Base-by-base conservation (phyloP, 2,797 vertebrate genomes). In the Novumbra hubbsi region DNA sequence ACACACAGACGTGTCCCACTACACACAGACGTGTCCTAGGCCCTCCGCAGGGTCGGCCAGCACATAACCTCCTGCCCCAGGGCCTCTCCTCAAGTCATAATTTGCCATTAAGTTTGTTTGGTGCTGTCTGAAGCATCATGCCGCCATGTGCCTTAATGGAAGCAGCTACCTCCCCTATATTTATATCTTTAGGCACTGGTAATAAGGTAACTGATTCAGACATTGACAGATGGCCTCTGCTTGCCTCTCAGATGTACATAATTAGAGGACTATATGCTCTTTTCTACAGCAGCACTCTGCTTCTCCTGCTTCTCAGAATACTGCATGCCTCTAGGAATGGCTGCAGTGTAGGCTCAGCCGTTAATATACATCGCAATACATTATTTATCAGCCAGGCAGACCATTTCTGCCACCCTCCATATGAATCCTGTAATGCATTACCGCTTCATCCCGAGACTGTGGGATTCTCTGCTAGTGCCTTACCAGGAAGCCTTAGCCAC, bases 361-460 rank as follows among this genome's bases (percentile, higher is more conserved):
- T 89, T 91, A 93, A 93, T 92, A 92, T 92, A 93, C 89, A 93
- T 93, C 90, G 90, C 87, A 87, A 92, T 93, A 85, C 91, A 94
- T 93, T 93, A 93, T 93, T 93, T 92, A 94, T 93, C 79, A 88
- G 81, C 89, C 78, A 81, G 82, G 78, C 82, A 83, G 83, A 86
- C 83, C 86, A 68, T 85, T 88, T 82, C 83, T 87, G 79, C 68
- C 86, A 84, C 90, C 89, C 88, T 88, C 85, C 88, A 83, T 88
- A 87, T 83, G 87, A 86, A 90, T 90, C 89, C 86, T 91, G 87
- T 90, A 90, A 92, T 92, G 90, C 92, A 92, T 92, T 92, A 88
- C 86, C 79, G 84, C 86, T 88, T 88, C 88, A 88, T 75, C 84
- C 81, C 85, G 81, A 87, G 87, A 90, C 89, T 87, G 87, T 83